phyloP scores from a whole-genome alignment of 2,888 invertebrate species.

The Machimus atricapillus region DNA sequence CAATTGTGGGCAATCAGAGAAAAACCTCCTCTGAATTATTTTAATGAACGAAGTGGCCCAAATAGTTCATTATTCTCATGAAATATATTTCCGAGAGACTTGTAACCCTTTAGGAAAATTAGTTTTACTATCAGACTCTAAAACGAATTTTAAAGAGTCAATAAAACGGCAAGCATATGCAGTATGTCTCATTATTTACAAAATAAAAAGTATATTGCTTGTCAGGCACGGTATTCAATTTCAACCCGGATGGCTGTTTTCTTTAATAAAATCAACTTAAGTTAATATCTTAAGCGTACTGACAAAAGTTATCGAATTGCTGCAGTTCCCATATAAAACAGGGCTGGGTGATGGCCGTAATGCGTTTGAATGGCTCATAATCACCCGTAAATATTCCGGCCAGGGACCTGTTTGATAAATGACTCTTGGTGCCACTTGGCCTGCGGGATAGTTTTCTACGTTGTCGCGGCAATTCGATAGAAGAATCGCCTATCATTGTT shows the following conservation, averaged over 20 bases:
- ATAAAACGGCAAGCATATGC: too few relatives aligned
- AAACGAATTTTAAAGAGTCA: too few relatives aligned
- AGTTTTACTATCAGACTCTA: background rate
- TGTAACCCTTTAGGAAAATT: background rate
- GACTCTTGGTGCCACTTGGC: background rate
- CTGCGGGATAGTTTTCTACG: background rate
- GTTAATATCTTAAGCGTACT: background rate
- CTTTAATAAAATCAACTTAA: background rate
- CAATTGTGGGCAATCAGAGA: background rate
- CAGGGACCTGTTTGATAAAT: background rate
- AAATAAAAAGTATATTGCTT: too few relatives aligned
- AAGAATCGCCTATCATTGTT: background rate
- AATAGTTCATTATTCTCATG: background rate
- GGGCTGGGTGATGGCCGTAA: background rate
- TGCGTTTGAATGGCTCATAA: background rate
- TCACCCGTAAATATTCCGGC: background rate
- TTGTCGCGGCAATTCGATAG: background rate
- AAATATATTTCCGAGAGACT: background rate
- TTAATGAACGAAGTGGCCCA: background rate
- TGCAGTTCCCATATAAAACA: background rate
- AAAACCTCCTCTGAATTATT: background rate
- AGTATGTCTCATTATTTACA: too few relatives aligned
- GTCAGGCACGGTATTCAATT: too few relatives aligned
- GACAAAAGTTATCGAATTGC: background rate
- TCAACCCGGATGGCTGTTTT: background rate